Base-by-base conservation (phyloP, 2,113 vertebrate species). In the Polypterus bichir region DNA sequence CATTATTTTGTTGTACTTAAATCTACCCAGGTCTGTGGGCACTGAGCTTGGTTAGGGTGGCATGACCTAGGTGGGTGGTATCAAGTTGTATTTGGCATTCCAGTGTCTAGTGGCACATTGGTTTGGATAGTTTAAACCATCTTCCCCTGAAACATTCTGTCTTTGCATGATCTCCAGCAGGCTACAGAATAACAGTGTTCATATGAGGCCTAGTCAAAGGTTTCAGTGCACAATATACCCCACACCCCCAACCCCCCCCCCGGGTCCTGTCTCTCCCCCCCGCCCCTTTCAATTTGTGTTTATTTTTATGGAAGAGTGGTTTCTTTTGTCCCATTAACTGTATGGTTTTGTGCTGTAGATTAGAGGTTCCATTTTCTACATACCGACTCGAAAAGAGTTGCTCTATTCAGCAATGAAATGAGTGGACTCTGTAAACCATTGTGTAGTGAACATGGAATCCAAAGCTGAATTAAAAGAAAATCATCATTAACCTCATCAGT, bases 361-460 rank as follows among this genome's bases (percentile, higher is more conserved):
- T 71, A 64, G 69, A 63, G 27, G 27, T 48, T 65, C 59, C 59
- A 68, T 75, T 69, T 77, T 73, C 65, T 67, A 65, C 59, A 70
- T 69, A 61, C 59, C 11, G 66, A 64, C 60, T 62, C 44, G 47
- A 11, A 11, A 11, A 5, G 5, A 46, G 45, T 62, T 11, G 51
- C 53, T 47, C 45, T 53, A 54, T 9, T 55, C 61, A 62, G 44
- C 27, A 27, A 11, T 62, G 73, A 75, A 73, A 73, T 77, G 74
- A 73, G 81, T 81, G 78, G 79, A 81, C 77, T 83, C 82, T 82
- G 81, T 80, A 77, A 82, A 81, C 76, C 83, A 82, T 75, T 79
- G 80, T 88, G 81, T 85, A 81, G 79, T 85, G 76, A 82, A 74
- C 73, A 69, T 70, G 80, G 81, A 77, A 79, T 82, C 77, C 74